Percentiles rank a stretch among this genome's conserved stretches.
These are phyloP conservation scores for Drosophila multiciliata DNA, from an alignment of 2,888 invertebrate species.

Conservation along the genomic window DNA sequence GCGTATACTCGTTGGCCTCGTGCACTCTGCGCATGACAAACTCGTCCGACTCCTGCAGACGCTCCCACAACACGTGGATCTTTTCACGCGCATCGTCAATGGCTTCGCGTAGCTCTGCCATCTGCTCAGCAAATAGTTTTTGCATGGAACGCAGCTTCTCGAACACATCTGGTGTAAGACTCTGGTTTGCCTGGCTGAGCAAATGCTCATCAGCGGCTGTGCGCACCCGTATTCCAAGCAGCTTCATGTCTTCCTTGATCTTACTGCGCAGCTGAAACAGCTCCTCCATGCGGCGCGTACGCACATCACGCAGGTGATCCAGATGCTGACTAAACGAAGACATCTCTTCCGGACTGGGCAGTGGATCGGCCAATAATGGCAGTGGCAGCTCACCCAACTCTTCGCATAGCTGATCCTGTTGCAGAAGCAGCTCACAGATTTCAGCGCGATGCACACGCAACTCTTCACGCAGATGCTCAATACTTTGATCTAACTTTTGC, in stretches of 20 bases:
- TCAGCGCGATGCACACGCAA: slow-evolving; percentile 85
- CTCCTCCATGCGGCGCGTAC: slow-evolving; percentile 86
- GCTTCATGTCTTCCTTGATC: slow-evolving; percentile 82
- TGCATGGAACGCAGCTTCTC: slow-evolving; percentile 87
- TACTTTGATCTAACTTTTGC: slow-evolving; percentile 87
- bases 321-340: slow-evolving; percentile 87
- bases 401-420: slow-evolving; percentile 84
- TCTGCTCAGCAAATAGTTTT: slow-evolving; percentile 86
- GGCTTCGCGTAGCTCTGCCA: slow-evolving; percentile 86
- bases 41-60: slow-evolving; percentile 89
- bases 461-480: slow-evolving; percentile 87
- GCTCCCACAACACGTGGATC: slow-evolving; percentile 89
- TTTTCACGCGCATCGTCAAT: slow-evolving; percentile 88
- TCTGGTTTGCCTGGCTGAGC: slow-evolving; percentile 86
- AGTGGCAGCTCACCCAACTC: slow-evolving; percentile 80
- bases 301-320: slow-evolving; percentile 87
- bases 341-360: slow-evolving; percentile 88
- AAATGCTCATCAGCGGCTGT: slow-evolving; percentile 82
- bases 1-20: slow-evolving; percentile 70
- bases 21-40: slow-evolving; percentile 88
- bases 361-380: slow-evolving; percentile 81
- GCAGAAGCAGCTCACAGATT: slow-evolving; percentile 85
- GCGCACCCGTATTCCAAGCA: slow-evolving; percentile 80
- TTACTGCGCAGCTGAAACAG: slow-evolving; percentile 83
- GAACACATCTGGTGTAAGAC: slow-evolving; percentile 88